These are phyloP conservation scores for Diloba caeruleocephala DNA, from an alignment of 2,888 invertebrate genomes.

Conservation along the genomic window DNA sequence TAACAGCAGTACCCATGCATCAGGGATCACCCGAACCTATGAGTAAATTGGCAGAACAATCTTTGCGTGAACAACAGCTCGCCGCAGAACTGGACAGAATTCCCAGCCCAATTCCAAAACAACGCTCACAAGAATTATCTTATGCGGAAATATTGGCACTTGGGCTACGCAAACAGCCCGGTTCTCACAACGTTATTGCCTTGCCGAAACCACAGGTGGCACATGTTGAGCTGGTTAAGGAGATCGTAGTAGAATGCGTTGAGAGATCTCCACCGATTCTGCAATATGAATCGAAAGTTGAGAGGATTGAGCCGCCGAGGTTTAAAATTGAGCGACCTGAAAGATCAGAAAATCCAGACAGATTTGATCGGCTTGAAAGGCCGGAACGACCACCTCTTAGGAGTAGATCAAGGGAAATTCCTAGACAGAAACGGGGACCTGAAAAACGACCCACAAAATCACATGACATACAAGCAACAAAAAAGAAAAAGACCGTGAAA, in stretches of 20 bases:
- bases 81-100: slow-evolving; percentile 62
- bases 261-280: slow-evolving; percentile 65
- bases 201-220: slow-evolving; percentile 80
- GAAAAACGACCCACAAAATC: slow-evolving; percentile 79
- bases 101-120: slow-evolving; percentile 66
- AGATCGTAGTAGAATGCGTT: slow-evolving; percentile 71
- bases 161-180: slow-evolving; percentile 85
- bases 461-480: slow-evolving; percentile 71
- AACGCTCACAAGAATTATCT: slow-evolving; percentile 90
- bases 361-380: slow-evolving; percentile 61
- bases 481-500: slow-evolving; percentile 78
- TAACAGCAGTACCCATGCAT: slow-evolving; percentile 30
- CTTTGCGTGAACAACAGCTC: slow-evolving; percentile 48
- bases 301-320: slow-evolving; percentile 55
- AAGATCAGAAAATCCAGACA: slow-evolving; percentile 62
- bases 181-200: slow-evolving; percentile 64
- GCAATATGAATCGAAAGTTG: slow-evolving; percentile 61
- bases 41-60: slow-evolving; percentile 23
- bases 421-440: slow-evolving; percentile 75
- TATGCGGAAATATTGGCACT: slow-evolving; percentile 93
- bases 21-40: slow-evolving; percentile 24
- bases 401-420: slow-evolving; percentile 81
- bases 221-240: slow-evolving; percentile 77
- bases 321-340: slow-evolving; percentile 58
- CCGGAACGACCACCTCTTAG: slow-evolving; percentile 67